Base-by-base conservation (phyloP, 2,888 invertebrate species). In the Ectemnius cavifrons region DNA sequence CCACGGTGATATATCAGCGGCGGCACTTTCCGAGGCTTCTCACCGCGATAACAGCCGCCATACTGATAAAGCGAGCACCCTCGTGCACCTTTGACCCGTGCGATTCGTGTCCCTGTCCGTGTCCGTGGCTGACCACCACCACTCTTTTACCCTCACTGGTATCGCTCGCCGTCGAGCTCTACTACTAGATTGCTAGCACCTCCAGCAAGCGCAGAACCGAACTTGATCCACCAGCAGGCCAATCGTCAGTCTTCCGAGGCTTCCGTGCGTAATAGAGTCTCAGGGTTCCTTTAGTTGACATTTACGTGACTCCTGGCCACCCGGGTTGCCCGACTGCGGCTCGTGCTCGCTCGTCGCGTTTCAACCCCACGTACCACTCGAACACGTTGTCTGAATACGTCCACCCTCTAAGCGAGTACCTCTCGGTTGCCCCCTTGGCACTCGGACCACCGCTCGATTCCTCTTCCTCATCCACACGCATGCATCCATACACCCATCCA, bases 291-390 rank as follows among this genome's bases (percentile, higher is more conserved):
- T 52, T 52, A 16, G 52, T 16, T 52, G 52, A 52, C 52, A 52
- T 52, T 52, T 52, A 52, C n/a, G 16, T 52, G 52, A 14, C 37
- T 37, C 37, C 37, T 37, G 5, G 37, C 37, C 37, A 37, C 28
- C 28, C 28, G 28, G 28, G 28, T 8, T 37, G 28, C 28, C 28
- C 28, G 28, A 37, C 8, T 11, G 16, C 52, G 11, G 11, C 16
- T 52, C 52, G 16, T 52, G 16, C 52, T 52, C 16, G 52, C 67
- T 18, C 58, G 69, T 14, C 59, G 56, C 52, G 75, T 49, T 71
- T 71, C 77, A 64, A 65, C 49, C 57, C 52, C 49, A 37, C 67
- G 60, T 63, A 37, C 64, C 67, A 75, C 75, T 65, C 56, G 16
- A 18, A 27, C 71, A 76, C 67, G 63, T 72, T 14, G 20, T 20